phyloP scores from a whole-genome alignment of 2,797 vertebrate species.

The Pangasius djambal region DNA sequence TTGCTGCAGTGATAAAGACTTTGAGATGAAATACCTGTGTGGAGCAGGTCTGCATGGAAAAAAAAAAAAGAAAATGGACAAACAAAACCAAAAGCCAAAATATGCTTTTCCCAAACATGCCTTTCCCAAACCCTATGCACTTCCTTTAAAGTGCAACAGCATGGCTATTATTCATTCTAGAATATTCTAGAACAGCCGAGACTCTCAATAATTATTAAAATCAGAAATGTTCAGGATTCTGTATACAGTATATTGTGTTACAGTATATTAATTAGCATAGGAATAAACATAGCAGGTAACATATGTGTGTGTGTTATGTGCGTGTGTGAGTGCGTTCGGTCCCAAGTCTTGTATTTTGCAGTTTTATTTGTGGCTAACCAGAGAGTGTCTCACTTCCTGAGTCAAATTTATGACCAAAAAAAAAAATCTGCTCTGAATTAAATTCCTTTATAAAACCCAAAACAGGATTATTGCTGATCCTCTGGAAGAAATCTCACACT shows the following conservation, averaged over 20 bases:
- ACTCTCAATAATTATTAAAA: not conserved
- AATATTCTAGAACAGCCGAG: not conserved
- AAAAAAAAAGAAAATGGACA: not conserved
- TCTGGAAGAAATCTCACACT: not conserved
- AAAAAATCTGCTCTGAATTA: not conserved
- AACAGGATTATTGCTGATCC: not conserved
- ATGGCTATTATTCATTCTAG: not conserved
- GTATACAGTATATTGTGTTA: not conserved
- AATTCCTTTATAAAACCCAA: not conserved
- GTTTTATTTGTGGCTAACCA: slow-evolving; percentile 13
- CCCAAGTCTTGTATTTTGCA: not conserved
- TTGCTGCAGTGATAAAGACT: not conserved
- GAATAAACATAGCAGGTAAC: not conserved
- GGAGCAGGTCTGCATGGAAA: not conserved
- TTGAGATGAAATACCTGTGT: not conserved
- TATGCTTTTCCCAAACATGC: too few species aligned
- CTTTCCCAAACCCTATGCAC: not conserved
- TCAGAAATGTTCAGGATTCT: not conserved
- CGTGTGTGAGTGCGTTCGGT: not conserved
- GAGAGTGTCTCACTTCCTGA: slow-evolving; percentile 5
- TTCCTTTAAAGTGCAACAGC: not conserved
- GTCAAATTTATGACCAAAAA: slow-evolving; percentile 6
- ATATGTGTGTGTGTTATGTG: not conserved
- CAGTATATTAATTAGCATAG: not conserved
- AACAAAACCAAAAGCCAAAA: not conserved